phyloP scores from a whole-genome alignment of 2,888 invertebrate genomes.

The Hipparchia semele region DNA sequence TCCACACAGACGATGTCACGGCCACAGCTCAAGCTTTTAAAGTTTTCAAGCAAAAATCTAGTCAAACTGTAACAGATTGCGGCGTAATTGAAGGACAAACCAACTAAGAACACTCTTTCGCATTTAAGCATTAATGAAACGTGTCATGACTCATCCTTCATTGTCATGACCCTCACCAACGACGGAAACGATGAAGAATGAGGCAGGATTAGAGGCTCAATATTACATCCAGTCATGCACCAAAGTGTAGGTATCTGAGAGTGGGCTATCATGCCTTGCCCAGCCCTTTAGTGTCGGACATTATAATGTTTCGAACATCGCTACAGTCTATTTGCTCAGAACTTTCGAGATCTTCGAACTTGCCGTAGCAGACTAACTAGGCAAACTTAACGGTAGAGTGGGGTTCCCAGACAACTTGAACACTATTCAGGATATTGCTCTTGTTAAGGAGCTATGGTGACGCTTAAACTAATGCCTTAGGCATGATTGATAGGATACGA shows the following conservation, averaged over 20 bases:
- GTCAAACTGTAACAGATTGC: too few species aligned
- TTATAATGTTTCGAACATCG: conserved; percentile 28
- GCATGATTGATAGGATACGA: too few species aligned
- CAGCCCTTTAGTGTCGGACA: conserved; percentile 19
- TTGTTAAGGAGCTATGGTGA: background rate
- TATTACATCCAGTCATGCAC: background rate
- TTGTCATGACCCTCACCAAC: too few species aligned
- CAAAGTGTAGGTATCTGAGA: background rate
- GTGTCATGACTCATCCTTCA: too few species aligned
- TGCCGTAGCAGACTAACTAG: conserved; percentile 23
- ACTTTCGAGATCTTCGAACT: conserved; percentile 32
- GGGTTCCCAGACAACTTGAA: background rate
- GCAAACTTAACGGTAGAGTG: conserved; percentile 19
- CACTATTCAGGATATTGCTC: background rate
- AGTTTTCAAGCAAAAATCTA: too few species aligned
- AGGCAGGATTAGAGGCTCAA: too few species aligned
- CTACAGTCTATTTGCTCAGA: conserved; percentile 23
- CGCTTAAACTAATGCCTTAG: background rate
- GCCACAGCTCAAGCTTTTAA: too few species aligned
- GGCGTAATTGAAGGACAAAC: too few species aligned
- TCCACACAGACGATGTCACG: too few species aligned
- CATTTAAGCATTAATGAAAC: too few species aligned
- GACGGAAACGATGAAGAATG: too few species aligned
- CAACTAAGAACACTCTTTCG: too few species aligned
- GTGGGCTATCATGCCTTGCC: background rate